These are phyloP conservation scores for Speoplatyrhinus poulsoni DNA, from an alignment of 2,113 vertebrate species.

Conservation along the genomic window DNA sequence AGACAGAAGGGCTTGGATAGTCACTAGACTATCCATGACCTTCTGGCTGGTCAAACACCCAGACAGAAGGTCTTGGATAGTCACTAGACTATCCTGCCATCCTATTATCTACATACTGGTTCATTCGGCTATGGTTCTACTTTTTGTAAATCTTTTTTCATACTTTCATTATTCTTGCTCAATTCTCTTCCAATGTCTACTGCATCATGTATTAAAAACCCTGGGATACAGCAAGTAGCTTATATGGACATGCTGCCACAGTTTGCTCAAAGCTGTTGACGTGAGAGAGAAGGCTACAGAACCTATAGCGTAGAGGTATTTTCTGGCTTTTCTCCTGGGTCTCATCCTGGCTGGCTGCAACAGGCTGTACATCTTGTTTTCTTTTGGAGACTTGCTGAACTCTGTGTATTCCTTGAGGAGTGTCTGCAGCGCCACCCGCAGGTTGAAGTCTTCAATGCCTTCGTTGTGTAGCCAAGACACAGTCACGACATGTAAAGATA, in stretches of 20 bases:
- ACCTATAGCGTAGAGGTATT: conserved; percentile 98
- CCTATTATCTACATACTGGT: too few species aligned
- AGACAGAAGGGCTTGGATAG: too few species aligned
- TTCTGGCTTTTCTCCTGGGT: conserved; percentile 94
- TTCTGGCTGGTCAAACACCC: too few species aligned
- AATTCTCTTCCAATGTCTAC: too few species aligned
- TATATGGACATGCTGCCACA: background rate
- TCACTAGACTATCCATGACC: too few species aligned
- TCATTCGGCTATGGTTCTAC: too few species aligned
- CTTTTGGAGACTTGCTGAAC: conserved; percentile 89
- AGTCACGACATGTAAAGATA: background rate
- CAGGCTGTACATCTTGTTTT: conserved; percentile 88
- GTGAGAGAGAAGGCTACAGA: background rate
- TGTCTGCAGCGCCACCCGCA: conserved; percentile 95
- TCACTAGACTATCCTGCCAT: too few species aligned
- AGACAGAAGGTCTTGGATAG: too few species aligned
- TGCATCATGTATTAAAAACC: too few species aligned
- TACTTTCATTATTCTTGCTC: too few species aligned
- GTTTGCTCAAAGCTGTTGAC: background rate
- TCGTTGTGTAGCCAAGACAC: conserved; percentile 1
- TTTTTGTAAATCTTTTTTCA: too few species aligned
- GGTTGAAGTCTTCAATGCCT: conserved; percentile 95
- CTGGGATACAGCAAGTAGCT: background rate
- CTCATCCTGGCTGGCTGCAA: conserved; percentile 87
- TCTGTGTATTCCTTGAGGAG: conserved; percentile 96